phyloP scores from a whole-genome alignment of 2,797 vertebrate species.

The Podarcis siculus region DNA sequence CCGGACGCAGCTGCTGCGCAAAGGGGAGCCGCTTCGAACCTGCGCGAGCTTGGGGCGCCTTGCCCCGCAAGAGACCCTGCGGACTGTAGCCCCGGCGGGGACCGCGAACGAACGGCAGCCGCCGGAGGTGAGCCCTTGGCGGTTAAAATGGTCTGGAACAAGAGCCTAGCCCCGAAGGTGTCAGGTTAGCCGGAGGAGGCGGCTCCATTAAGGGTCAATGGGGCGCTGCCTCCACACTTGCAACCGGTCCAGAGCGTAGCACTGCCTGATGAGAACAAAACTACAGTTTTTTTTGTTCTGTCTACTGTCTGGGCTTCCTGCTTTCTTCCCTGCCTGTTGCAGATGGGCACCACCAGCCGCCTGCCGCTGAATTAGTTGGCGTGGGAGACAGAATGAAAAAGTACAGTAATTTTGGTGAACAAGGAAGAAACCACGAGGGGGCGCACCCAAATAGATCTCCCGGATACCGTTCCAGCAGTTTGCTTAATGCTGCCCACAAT shows the following conservation, averaged over 20 bases:
- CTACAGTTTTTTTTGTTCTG: too few species aligned
- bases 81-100: background rate
- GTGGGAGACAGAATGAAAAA: background rate
- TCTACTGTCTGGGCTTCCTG: too few species aligned
- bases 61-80: background rate
- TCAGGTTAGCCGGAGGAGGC: background rate
- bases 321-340: too few species aligned
- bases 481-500: background rate
- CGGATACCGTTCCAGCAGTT: background rate
- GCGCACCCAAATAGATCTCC: background rate
- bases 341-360: too few species aligned
- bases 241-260: too few species aligned
- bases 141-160: background rate
- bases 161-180: too few species aligned
- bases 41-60: background rate
- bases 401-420: background rate
- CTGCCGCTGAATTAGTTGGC: too few species aligned
- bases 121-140: background rate
- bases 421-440: background rate
- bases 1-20: background rate
- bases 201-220: too few species aligned
- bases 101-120: too few species aligned
- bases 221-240: too few species aligned
- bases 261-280: too few species aligned
- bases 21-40: background rate